Evolutionary conservation across 2,888 invertebrate species (phyloP).

Genomic region (Diaperis boleti): DNA sequence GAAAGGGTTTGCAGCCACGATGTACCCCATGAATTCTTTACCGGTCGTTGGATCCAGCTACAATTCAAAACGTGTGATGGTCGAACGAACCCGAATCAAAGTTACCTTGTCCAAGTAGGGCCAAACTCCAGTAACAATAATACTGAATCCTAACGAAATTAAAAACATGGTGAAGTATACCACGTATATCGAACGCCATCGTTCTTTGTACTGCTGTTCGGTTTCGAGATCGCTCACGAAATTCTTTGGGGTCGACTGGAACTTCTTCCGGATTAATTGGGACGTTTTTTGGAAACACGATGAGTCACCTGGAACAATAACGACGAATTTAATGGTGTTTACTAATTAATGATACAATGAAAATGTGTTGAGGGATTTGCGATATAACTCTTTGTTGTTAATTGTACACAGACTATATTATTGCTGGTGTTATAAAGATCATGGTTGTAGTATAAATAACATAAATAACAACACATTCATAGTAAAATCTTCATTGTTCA

Average conservation of each 20-base stretch:
- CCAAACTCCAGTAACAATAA: slow-evolving; percentile 89
- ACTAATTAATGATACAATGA: no score
- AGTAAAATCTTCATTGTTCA: no score
- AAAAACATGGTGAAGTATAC: slow-evolving; percentile 93
- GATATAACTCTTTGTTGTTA: no score
- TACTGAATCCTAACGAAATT: slow-evolving; percentile 89
- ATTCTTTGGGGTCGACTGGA: slow-evolving; percentile 46
- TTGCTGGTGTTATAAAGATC: no score
- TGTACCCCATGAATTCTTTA: slow-evolving; percentile 86
- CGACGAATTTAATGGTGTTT: no score
- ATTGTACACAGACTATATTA: no score
- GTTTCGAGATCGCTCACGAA: slow-evolving; percentile 73
- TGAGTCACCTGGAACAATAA: slow-evolving; percentile 13
- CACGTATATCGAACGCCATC: slow-evolving; percentile 84
- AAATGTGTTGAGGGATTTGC: no score
- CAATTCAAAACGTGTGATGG: slow-evolving; percentile 1
- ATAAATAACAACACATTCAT: no score
- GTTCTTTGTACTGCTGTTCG: slow-evolving; percentile 72
- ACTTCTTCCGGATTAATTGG: slow-evolving; percentile 48
- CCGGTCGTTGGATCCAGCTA: slow-evolving; percentile 84
- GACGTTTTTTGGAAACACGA: slow-evolving; percentile 48
- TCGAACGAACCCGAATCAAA: slow-evolving; percentile 1
- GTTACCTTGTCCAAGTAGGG: slow-evolving; percentile 87
- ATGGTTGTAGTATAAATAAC: no score
- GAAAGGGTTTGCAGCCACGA: slow-evolving; percentile 88